Percentiles rank a stretch among this genome's conserved stretches.
phyloP scores from a whole-genome alignment of 2,888 invertebrate species.

The Branchinecta sandiegonensis region DNA sequence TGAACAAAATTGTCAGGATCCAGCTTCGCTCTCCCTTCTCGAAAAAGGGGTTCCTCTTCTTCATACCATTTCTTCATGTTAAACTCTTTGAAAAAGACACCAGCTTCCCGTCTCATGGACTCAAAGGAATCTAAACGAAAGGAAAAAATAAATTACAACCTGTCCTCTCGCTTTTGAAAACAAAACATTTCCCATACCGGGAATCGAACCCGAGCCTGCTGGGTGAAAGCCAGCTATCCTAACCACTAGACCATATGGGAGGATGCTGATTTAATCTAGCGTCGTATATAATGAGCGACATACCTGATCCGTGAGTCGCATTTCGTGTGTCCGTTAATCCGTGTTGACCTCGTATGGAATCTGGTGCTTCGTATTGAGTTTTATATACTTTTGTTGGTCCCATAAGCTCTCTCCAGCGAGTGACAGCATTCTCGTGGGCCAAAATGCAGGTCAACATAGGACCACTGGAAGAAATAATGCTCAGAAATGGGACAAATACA shows the following conservation, averaged over 20 bases:
- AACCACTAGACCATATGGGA: too few species aligned
- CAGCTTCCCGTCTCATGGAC: conserved; percentile 60
- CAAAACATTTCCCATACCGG: too few species aligned
- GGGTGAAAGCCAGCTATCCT: too few species aligned
- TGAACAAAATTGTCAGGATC: conserved; percentile 43
- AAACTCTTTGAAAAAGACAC: conserved; percentile 72
- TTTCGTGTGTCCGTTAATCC: conserved; percentile 89
- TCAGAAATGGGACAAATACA: conserved; percentile 3
- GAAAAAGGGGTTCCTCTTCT: conserved; percentile 39
- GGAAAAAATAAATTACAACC: not conserved
- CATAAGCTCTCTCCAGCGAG: conserved; percentile 63
- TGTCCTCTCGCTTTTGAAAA: too few species aligned
- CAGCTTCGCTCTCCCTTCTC: conserved; percentile 41
- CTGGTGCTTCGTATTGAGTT: conserved; percentile 59
- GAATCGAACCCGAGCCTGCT: too few species aligned
- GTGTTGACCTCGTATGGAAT: conserved; percentile 62
- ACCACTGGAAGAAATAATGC: conserved; percentile 48
- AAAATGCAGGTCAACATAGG: conserved; percentile 65
- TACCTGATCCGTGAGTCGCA: conserved; percentile 85
- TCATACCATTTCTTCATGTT: conserved; percentile 48
- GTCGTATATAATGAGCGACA: conserved; percentile 2
- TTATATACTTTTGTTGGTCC: conserved; percentile 80
- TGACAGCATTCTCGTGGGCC: conserved; percentile 57
- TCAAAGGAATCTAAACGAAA: conserved; percentile 50
- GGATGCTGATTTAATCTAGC: too few species aligned